phyloP scores from a whole-genome alignment of 2,888 invertebrate genomes.

The Silvanus unidentatus region DNA sequence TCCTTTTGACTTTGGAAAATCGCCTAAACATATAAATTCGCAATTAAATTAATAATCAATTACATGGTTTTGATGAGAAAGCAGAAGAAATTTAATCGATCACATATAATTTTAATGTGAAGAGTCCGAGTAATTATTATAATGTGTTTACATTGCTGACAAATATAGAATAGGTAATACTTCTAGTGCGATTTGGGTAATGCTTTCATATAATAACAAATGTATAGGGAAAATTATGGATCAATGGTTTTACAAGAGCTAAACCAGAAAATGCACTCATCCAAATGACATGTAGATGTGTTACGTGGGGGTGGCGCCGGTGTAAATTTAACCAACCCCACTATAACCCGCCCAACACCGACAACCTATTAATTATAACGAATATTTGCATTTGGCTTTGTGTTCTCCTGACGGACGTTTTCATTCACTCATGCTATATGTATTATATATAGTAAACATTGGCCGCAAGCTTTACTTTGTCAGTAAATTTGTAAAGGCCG shows the following conservation, averaged over 20 bases:
- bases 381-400: slow-evolving; percentile 12
- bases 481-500: slow-evolving; percentile 8
- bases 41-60: no score
- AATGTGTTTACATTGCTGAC: no score
- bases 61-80: no score
- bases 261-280: slow-evolving; percentile 2
- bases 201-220: no score
- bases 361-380: slow-evolving; percentile 11
- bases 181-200: no score
- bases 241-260: neutral
- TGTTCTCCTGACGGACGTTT: slow-evolving; percentile 4
- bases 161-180: no score
- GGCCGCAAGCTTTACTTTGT: slow-evolving; percentile 8
- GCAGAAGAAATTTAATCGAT: no score
- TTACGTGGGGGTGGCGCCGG: slow-evolving; percentile 5
- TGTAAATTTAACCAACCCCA: slow-evolving; percentile 2
- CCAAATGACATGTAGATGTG: slow-evolving; percentile 3
- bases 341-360: slow-evolving; percentile 9
- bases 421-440: no score
- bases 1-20: no score
- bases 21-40: no score
- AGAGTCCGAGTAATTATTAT: no score
- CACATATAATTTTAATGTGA: no score
- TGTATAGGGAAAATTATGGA: neutral
- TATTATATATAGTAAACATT: slow-evolving; percentile 7